These are phyloP conservation scores for Drosophila chauvacae DNA, from an alignment of 1,140 invertebrate genomes.

Conservation along the genomic window DNA sequence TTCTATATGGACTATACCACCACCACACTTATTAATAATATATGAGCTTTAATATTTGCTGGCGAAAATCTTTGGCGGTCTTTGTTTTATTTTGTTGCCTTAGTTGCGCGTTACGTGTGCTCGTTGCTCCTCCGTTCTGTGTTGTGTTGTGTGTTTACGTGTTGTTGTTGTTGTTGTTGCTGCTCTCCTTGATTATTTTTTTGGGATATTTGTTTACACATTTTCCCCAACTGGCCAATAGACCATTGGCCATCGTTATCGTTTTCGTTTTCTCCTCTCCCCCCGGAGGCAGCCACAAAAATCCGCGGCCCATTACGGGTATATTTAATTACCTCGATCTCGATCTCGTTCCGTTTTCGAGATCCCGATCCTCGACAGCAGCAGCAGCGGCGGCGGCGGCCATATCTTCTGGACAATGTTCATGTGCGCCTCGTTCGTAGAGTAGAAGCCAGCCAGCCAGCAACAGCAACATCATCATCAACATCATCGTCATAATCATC, in stretches of 20 bases:
- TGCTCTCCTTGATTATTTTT: conserved; percentile 36
- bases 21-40: conserved; percentile 69
- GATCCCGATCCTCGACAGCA: conserved; percentile 16
- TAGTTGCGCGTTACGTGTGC: conserved; percentile 41
- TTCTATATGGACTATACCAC: conserved; percentile 56
- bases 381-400: neutral
- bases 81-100: conserved; percentile 36
- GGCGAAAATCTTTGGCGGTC: conserved; percentile 14
- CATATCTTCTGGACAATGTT: conserved; percentile 63
- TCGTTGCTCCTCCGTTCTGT: conserved; percentile 5
- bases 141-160: conserved; percentile 34
- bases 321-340: conserved; percentile 67
- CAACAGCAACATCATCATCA: neutral
- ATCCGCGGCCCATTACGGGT: conserved; percentile 60
- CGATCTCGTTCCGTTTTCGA: conserved; percentile 31
- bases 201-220: conserved; percentile 56
- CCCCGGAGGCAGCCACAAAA: conserved; percentile 29
- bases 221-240: conserved; percentile 29
- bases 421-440: conserved; percentile 62
- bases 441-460: neutral
- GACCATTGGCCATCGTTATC: conserved; percentile 43
- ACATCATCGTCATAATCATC: neutral
- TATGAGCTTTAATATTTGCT: conserved; percentile 62
- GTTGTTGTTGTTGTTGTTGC: conserved; percentile 20
- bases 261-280: conserved; percentile 1